A percentile compares a stretch with the other conserved stretches of the same genome.
Conservation (phyloP, 2,797 vertebrate species). For the Sandelia bainsii region DNA sequence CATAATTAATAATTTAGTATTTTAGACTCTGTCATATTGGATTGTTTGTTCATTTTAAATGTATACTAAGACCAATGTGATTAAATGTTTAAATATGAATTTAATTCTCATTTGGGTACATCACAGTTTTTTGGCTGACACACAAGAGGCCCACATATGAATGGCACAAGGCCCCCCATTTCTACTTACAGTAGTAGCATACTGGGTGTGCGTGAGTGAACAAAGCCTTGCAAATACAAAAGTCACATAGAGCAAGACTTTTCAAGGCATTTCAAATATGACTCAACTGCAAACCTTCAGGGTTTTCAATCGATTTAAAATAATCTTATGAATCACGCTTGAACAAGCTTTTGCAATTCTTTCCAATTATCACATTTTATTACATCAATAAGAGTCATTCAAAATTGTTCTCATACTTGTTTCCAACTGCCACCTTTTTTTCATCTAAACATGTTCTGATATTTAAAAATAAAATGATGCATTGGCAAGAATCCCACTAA, state of each 20-base stretch:
- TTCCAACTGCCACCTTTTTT: constrained; percentile 13
- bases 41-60: too few relatives aligned
- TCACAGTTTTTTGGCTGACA: neutral
- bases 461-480: constrained; percentile 27
- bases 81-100: neutral
- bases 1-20: neutral
- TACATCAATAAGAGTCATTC: constrained; percentile 3
- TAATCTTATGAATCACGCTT: constrained; percentile 11
- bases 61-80: neutral
- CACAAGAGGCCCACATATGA: neutral
- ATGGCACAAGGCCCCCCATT: neutral
- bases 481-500: neutral
- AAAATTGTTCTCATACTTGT: neutral
- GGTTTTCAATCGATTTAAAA: constrained; percentile 16
- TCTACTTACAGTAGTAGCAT: neutral
- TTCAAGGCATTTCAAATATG: constrained; percentile 46
- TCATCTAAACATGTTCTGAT: neutral
- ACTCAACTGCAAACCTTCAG: constrained; percentile 14
- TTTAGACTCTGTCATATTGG: neutral
- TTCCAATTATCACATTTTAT: constrained; percentile 22
- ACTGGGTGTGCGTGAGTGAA: neutral
- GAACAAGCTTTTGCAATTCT: constrained; percentile 19
- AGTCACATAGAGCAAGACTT: constrained; percentile 1
- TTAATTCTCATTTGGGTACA: neutral
- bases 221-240: neutral